Base-by-base conservation (phyloP, 2,888 invertebrate species). In the Gymnocheta viridis region DNA sequence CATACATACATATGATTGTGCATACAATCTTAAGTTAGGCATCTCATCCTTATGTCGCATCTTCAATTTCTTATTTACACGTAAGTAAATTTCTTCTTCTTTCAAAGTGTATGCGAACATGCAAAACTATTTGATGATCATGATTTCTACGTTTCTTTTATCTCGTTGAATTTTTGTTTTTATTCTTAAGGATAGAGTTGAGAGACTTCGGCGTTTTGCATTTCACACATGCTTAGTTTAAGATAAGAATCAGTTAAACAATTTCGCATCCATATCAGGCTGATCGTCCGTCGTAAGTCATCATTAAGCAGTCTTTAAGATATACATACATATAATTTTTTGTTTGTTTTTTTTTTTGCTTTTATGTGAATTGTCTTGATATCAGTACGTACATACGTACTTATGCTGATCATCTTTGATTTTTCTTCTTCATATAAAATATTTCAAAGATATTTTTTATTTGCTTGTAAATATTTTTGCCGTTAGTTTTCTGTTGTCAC, bases 401-500 rank as follows among this genome's bases (percentile, higher is more conserved):
- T 24, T 29, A 19, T 49, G 60, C n/a, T 56, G 66, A 66, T 77
- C 76, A 58, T 77, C 56, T 35, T 58, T 17, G 41, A 74, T 47
- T 56, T 27, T 27, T 44, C 27, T 60, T 49, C 2, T 32, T 19
- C 4, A 29, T 70, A 14, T 44, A 67, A 76, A 76, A 76, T 58
- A 76, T 78, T 60, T 51, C 22, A 24, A 58, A 49, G 56, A 66
- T 72, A 69, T 49, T 67, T 82, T 51, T 78, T 38, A 19, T 51
- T 66, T 32, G 22, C 14, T 51, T 64, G 58, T 47, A 27, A 4
- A 35, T 77, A 47, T 51, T 72, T 78, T 81, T 77, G 72, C 80
- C 80, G 83, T 84, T 84, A 80, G 29, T 54, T 80, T 77, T 70
- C 64, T 60, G 77, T 81, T 84, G 84, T 84, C 84, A 81, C 84